Percentiles rank a stretch among this genome's conserved stretches.
Evolutionary conservation across 2,888 invertebrate species (phyloP).

Genomic region (Metellina segmentata): DNA sequence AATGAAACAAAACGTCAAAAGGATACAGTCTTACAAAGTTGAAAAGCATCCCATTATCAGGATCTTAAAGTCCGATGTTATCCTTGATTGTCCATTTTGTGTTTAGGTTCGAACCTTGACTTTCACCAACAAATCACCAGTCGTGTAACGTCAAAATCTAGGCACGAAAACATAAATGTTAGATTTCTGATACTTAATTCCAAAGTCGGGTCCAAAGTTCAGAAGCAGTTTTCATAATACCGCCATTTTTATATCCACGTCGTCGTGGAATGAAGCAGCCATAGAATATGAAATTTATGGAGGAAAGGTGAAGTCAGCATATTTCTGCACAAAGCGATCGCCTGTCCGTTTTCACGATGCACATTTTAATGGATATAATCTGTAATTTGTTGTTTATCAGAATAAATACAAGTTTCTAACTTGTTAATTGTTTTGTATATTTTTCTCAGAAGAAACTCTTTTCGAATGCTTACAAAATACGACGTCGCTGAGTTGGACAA

Average conservation of each 20-base stretch:
- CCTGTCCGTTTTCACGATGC: conserved; percentile 2
- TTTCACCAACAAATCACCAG: conserved; percentile 23
- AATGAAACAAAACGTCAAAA: too few species aligned
- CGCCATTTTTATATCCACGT: conserved; percentile 43
- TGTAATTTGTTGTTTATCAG: neutral
- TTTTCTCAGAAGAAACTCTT: too few species aligned
- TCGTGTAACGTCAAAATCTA: conserved; percentile 12
- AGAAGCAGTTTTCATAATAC: conserved; percentile 6
- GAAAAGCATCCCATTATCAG: neutral
- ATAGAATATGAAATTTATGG: conserved; percentile 1
- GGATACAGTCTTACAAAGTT: neutral
- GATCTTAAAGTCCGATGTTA: neutral
- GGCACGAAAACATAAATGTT: conserved; percentile 11
- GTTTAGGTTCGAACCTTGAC: conserved; percentile 28
- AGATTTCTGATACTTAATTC: conserved; percentile 36
- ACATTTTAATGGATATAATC: conserved; percentile 12
- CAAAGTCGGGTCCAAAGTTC: conserved; percentile 37
- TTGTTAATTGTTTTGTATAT: too few species aligned
- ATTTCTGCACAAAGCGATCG: neutral
- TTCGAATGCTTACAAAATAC: too few species aligned
- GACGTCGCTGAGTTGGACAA: neutral
- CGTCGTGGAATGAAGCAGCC: conserved; percentile 3
- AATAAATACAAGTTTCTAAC: neutral
- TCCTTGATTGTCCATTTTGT: neutral
- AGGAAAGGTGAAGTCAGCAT: conserved; percentile 2